Percentiles rank a stretch among this genome's conserved stretches.
phyloP scores from a whole-genome alignment of 2,888 invertebrate genomes.

The Leptothorax acervorum region DNA sequence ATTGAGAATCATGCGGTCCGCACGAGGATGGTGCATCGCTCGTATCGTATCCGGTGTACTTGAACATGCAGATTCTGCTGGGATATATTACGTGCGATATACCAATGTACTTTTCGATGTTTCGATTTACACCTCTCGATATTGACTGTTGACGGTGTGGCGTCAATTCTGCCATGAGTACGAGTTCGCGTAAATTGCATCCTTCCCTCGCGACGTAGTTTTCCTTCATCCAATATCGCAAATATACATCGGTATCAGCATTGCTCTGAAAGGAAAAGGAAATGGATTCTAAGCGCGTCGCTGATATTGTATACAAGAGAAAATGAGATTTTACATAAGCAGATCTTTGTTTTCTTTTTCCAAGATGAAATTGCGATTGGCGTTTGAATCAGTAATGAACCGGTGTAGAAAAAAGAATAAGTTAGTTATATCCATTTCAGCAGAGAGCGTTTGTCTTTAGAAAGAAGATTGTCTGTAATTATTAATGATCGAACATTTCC shows the following conservation, averaged over 20 bases:
- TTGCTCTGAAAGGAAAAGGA: conserved; percentile 30
- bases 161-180: conserved; percentile 24
- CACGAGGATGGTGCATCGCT: conserved; percentile 5
- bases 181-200: conserved; percentile 43
- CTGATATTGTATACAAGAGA: conserved; percentile 10
- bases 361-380: background rate
- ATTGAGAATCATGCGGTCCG: conserved; percentile 39
- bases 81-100: conserved; percentile 23
- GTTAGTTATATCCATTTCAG: background rate
- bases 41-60: conserved; percentile 1
- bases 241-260: conserved; percentile 26
- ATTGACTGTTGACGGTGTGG: conserved; percentile 14
- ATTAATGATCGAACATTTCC: background rate
- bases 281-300: conserved; percentile 39
- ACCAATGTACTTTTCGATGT: conserved; percentile 21
- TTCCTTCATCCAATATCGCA: conserved; percentile 39
- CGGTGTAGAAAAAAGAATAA: background rate
- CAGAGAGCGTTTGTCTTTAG: background rate
- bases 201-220: background rate
- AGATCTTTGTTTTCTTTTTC: background rate
- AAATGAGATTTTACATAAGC: conserved; percentile 33
- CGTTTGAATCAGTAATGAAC: conserved; percentile 28
- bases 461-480: background rate
- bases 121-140: conserved; percentile 33
- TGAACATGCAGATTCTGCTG: background rate